Base-by-base conservation (phyloP, 1,140 invertebrate genomes). In the Panulirus ornatus region DNA sequence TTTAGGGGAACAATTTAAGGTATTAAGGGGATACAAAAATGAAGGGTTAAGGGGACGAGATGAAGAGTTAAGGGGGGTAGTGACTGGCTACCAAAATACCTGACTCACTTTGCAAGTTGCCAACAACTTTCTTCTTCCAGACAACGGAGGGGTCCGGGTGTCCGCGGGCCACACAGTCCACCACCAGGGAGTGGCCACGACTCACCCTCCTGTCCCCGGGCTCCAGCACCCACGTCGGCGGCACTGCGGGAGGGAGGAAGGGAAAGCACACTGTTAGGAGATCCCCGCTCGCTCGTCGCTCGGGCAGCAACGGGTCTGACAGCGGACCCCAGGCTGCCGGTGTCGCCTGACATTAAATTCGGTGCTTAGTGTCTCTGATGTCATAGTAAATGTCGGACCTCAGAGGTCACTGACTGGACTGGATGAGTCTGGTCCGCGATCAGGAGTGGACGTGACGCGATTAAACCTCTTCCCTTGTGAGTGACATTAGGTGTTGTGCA, bases 51-150 rank as follows among this genome's bases (percentile, higher is more conserved):
- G 16, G 34, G 30, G 16, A 38, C 1, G 44, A 47, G 44, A 47
- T 44, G 47, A 40, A 42, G 9, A n/a, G 42, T 22, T 30, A 44
- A 22, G 11, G 38, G 16, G 76, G 44, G 27, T n/a, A 79, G 5
- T 22, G 0, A 71, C 2, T 47, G 44, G 44, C 44, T 8, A 47
- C 44, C 16, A 47, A 47, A 47, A 9, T 8, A 9, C 44, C 44
- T 11, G 58, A 79, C 91, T 75, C 27, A 84, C 82, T 51, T 22
- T 51, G 40, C 34, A 82, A 30, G 19, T 85, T 40, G 94, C 94
- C 94, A 97, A 97, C 97, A 95, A 97, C 96, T 93, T 97, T 97
- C 98, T 93, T 93, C 87, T 93, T 93, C 94, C 94, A 95, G 9
- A 92, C 92, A 34, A 94, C 93, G 27, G 83, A 86, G 0, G 94